A percentile compares a stretch with the other conserved stretches of the same genome.
phyloP scores from a whole-genome alignment of 2,113 vertebrate genomes.

The Carlito syrichta region DNA sequence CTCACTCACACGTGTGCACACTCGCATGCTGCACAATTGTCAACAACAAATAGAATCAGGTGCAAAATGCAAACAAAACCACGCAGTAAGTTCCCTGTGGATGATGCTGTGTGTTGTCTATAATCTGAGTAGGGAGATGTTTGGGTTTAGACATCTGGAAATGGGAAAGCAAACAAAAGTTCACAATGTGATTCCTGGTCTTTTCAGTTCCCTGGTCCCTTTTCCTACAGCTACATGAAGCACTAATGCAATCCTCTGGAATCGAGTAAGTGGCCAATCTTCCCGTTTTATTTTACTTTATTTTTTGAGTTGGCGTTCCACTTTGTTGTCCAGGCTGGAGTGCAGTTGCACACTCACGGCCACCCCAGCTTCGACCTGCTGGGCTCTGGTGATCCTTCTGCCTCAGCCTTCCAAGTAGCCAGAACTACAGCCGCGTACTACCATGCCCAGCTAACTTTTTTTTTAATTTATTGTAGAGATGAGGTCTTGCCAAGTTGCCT shows the following conservation, averaged over 20 bases:
- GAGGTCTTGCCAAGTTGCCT: too few species aligned
- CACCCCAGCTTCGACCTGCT: too few species aligned
- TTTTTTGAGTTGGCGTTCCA: too few species aligned
- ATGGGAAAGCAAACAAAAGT: not conserved
- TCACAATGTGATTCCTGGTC: not conserved
- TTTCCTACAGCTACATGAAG: not conserved
- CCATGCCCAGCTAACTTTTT: too few species aligned
- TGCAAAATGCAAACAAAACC: not conserved
- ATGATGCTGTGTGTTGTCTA: not conserved
- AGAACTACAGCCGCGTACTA: too few species aligned
- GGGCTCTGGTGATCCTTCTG: too few species aligned
- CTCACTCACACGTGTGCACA: too few species aligned
- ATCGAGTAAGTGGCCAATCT: not conserved
- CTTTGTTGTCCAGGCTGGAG: too few species aligned
- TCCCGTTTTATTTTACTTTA: not conserved
- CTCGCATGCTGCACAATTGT: not conserved
- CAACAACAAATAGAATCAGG: not conserved
- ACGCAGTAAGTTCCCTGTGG: not conserved
- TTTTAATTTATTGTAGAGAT: too few species aligned
- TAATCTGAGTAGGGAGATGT: not conserved
- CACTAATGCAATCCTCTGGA: rapidly evolving
- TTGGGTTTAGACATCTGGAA: not conserved
- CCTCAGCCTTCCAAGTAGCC: too few species aligned
- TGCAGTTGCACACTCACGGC: too few species aligned
- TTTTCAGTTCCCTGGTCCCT: not conserved